A percentile compares a stretch with the other conserved stretches of the same genome.
These are phyloP conservation scores for Galbula dea DNA, from an alignment of 2,113 vertebrate genomes.

Conservation along the genomic window DNA sequence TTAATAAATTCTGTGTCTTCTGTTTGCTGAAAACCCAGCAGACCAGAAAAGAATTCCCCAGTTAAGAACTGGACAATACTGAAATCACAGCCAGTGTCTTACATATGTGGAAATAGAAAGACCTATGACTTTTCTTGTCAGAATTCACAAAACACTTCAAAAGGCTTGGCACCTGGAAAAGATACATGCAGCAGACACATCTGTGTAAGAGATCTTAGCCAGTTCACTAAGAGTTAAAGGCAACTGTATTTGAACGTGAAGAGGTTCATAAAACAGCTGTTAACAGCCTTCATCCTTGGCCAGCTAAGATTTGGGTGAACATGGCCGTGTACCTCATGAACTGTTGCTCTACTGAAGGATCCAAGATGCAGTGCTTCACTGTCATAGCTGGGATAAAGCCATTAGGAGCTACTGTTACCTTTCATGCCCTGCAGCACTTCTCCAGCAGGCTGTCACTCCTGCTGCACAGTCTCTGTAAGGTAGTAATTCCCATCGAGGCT, in stretches of 20 bases:
- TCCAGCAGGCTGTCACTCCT: background rate
- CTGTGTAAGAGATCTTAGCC: background rate
- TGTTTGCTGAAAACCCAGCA: background rate
- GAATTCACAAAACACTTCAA: background rate
- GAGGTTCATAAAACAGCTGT: background rate
- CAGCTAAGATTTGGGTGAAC: background rate
- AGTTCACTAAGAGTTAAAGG: background rate
- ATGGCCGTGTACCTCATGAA: rapidly evolving
- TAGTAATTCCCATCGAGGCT: background rate
- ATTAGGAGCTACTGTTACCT: background rate
- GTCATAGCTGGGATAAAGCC: background rate
- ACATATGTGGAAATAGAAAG: background rate
- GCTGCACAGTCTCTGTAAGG: rapidly evolving
- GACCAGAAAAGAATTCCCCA: background rate
- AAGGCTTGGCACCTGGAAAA: background rate
- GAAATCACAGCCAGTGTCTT: background rate
- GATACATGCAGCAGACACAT: background rate
- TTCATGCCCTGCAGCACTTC: background rate
- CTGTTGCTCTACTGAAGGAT: background rate
- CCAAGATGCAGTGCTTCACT: background rate
- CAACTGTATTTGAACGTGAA: background rate
- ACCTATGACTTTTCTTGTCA: background rate
- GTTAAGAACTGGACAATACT: background rate
- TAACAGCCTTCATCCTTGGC: background rate
- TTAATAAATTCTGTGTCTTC: background rate